A percentile compares a stretch with the other conserved stretches of the same genome.
Evolutionary conservation across 2,113 vertebrate genomes (phyloP).

Genomic region (Thunnus thynnus): DNA sequence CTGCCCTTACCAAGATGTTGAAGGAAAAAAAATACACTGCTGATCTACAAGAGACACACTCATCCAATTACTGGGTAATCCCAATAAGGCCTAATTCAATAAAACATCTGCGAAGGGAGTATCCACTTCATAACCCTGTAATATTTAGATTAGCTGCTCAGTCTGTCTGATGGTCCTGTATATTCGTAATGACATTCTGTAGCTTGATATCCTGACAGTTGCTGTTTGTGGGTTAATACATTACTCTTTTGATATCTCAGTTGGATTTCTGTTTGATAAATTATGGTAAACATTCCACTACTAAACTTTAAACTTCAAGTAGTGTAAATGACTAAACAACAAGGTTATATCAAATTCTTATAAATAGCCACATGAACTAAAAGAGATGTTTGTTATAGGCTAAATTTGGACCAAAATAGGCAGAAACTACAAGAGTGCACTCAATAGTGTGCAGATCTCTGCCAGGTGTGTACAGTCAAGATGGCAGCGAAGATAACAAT

Average conservation of each 20-base stretch:
- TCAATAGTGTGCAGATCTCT: too few species aligned
- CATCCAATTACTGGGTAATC: slow-evolving; percentile 48
- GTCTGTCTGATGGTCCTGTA: slow-evolving; percentile 35
- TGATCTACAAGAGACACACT: slow-evolving; percentile 37
- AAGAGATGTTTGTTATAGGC: too few species aligned
- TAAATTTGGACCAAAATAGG: too few species aligned
- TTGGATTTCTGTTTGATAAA: background rate
- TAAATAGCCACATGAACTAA: too few species aligned
- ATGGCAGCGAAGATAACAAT: too few species aligned
- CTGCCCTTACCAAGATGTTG: slow-evolving; percentile 2
- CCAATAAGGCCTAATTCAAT: slow-evolving; percentile 50
- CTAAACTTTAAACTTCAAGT: background rate
- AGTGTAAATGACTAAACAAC: too few species aligned
- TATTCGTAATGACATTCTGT: slow-evolving; percentile 3
- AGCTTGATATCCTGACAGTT: slow-evolving; percentile 1
- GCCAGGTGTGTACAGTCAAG: too few species aligned
- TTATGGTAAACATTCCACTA: background rate
- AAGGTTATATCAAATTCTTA: too few species aligned
- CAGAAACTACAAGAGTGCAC: too few species aligned
- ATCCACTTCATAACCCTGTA: slow-evolving; percentile 46
- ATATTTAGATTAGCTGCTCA: slow-evolving; percentile 48
- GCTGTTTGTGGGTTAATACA: background rate
- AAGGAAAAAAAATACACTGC: slow-evolving; percentile 27
- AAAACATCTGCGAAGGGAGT: slow-evolving; percentile 46
- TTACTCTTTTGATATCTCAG: slow-evolving; percentile 1